These are phyloP conservation scores for Hyaena hyaena DNA, from an alignment of 2,113 vertebrate genomes.

Conservation along the genomic window DNA sequence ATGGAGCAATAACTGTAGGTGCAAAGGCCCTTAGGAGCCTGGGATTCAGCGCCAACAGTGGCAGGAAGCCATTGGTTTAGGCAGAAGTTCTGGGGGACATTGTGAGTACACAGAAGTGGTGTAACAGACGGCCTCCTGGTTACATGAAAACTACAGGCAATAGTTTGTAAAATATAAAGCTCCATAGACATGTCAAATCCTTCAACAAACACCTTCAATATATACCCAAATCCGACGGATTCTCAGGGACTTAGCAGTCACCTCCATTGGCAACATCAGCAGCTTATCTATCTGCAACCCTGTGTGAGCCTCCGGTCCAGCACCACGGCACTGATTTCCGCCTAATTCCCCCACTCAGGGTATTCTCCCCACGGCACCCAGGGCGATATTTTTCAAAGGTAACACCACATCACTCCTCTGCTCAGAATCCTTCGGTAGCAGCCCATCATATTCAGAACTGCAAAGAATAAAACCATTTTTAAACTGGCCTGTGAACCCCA, in stretches of 20 bases:
- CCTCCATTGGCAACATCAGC: accelerated
- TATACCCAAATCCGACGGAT: background rate
- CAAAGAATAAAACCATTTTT: background rate
- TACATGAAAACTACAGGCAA: background rate
- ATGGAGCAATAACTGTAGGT: background rate
- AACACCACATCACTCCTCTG: background rate
- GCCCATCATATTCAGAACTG: background rate
- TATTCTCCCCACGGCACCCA: too few species aligned
- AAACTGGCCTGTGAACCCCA: background rate
- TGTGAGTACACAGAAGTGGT: background rate
- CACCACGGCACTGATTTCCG: accelerated
- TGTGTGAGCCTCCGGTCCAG: accelerated
- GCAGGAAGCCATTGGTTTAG: background rate
- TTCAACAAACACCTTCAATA: background rate
- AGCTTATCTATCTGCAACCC: background rate
- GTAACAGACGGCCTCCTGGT: background rate
- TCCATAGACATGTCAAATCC: background rate
- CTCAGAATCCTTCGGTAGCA: background rate
- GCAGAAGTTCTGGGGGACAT: background rate
- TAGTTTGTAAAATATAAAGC: background rate
- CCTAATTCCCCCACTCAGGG: background rate
- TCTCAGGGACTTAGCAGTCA: background rate
- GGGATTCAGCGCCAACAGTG: background rate
- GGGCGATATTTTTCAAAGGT: accelerated
- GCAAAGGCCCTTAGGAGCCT: background rate